phyloP scores from a whole-genome alignment of 2,888 invertebrate species.

The Protodeltote pygarga region DNA sequence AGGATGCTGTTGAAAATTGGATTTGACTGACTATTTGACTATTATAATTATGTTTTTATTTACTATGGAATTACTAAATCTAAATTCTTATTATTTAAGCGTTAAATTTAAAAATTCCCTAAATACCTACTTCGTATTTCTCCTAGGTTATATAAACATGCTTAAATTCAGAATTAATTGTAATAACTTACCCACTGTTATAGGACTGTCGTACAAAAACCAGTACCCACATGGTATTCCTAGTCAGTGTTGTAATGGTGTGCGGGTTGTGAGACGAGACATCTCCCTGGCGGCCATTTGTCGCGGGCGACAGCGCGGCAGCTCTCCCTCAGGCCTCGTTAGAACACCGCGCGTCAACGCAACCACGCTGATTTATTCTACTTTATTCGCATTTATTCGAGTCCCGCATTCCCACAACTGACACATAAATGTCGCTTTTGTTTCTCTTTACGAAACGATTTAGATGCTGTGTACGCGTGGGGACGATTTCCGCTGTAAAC shows the following conservation, averaged over 20 bases:
- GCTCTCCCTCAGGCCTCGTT: slow-evolving; percentile 74
- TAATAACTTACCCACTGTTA: too few species aligned
- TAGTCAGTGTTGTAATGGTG: slow-evolving; percentile 41
- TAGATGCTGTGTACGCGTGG: slow-evolving; percentile 55
- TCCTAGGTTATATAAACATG: too few species aligned
- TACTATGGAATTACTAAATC: too few species aligned
- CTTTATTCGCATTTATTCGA: slow-evolving; percentile 49
- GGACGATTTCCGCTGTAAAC: slow-evolving; percentile 29
- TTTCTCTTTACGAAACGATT: slow-evolving; percentile 78
- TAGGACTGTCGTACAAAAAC: too few species aligned
- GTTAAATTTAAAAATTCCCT: too few species aligned
- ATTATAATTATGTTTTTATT: too few species aligned
- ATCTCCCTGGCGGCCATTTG: slow-evolving; percentile 78
- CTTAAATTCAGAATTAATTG: too few species aligned
- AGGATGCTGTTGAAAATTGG: too few species aligned
- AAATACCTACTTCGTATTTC: too few species aligned
- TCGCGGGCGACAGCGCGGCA: slow-evolving; percentile 60
- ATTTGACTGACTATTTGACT: too few species aligned
- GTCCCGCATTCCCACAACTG: slow-evolving; percentile 68
- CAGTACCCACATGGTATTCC: slow-evolving; percentile 42
- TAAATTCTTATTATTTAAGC: too few species aligned
- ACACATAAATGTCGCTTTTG: slow-evolving; percentile 85
- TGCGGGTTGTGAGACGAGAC: slow-evolving; percentile 44
- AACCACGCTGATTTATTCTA: slow-evolving; percentile 74
- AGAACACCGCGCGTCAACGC: slow-evolving; percentile 68